A percentile compares a stretch with the other conserved stretches of the same genome.
These are phyloP conservation scores for Andricus grossulariae DNA, from an alignment of 1,140 invertebrate genomes.

Conservation along the genomic window DNA sequence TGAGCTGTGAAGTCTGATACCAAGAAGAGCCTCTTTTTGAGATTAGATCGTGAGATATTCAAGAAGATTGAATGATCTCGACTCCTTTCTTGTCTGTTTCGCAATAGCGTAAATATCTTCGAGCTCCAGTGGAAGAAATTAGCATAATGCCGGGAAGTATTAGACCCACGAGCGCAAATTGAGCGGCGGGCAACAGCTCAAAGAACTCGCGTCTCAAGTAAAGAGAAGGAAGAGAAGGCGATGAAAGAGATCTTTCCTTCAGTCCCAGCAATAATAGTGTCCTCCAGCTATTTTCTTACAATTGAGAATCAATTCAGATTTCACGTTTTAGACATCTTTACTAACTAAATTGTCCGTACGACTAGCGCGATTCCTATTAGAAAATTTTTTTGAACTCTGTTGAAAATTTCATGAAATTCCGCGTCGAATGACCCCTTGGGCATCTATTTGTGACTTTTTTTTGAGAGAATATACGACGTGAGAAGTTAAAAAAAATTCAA, in stretches of 20 bases:
- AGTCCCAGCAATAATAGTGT: not conserved
- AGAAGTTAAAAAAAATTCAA: too few species aligned
- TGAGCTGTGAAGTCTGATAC: too few species aligned
- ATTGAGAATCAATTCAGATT: conserved; percentile 6
- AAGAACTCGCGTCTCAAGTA: not conserved
- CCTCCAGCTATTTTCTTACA: conserved; percentile 26
- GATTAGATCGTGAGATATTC: not conserved
- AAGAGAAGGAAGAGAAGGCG: not conserved
- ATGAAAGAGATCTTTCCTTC: conserved; percentile 22
- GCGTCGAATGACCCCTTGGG: too few species aligned
- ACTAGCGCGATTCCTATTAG: too few species aligned
- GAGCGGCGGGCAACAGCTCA: conserved; percentile 14
- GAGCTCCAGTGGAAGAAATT: conserved; percentile 32
- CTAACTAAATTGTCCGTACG: not conserved
- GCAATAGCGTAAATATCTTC: conserved; percentile 40
- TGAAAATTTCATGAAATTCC: too few species aligned
- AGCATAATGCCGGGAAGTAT: conserved; percentile 45
- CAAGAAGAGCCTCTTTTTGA: not conserved
- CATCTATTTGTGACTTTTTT: too few species aligned
- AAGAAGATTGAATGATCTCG: conserved; percentile 2
- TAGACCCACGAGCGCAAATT: conserved; percentile 33
- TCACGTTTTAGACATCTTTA: conserved; percentile 16
- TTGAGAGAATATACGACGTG: too few species aligned
- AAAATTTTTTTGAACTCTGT: too few species aligned
- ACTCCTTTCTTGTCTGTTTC: not conserved